Percentiles rank a stretch among this genome's conserved stretches.
phyloP scores from a whole-genome alignment of 2,888 invertebrate species.

The Euzophera pinguis region DNA sequence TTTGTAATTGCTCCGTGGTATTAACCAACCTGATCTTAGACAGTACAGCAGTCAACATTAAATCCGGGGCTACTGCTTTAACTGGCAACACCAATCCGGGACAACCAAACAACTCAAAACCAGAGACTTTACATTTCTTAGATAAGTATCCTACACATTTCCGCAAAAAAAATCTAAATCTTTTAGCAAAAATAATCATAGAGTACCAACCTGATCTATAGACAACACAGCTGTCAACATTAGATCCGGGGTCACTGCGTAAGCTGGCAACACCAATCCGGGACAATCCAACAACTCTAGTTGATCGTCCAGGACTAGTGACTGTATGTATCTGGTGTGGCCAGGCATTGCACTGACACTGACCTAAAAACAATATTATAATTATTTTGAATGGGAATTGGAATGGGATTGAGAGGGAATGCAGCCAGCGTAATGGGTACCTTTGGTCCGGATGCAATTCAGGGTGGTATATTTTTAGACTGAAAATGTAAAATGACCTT shows the following conservation, averaged over 20 bases:
- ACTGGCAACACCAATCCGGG: conserved; percentile 99
- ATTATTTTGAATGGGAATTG: too few relatives aligned
- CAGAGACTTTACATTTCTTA: too few relatives aligned
- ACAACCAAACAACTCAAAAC: conserved; percentile 95
- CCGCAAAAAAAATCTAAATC: too few relatives aligned
- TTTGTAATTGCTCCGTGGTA: too few relatives aligned
- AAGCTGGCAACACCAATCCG: conserved; percentile 98
- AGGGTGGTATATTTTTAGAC: too few relatives aligned
- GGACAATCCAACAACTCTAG: conserved; percentile 97
- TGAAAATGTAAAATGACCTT: too few relatives aligned
- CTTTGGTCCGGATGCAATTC: too few relatives aligned
- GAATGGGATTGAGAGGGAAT: too few relatives aligned
- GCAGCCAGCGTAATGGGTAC: too few relatives aligned
- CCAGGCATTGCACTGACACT: conserved; percentile 99
- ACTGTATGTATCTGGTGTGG: conserved; percentile 98
- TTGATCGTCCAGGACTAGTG: conserved; percentile 87
- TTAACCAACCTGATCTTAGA: conserved; percentile 92
- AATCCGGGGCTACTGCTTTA: conserved; percentile 96
- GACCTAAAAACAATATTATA: conserved; percentile 54
- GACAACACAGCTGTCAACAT: conserved; percentile 97
- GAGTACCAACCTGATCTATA: conserved; percentile 87
- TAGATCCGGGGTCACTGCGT: conserved; percentile 97
- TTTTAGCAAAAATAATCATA: neutral
- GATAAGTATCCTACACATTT: too few relatives aligned
- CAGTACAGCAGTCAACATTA: conserved; percentile 96